phyloP scores from a whole-genome alignment of 2,797 vertebrate genomes.

The Sebastiscus albofasciatus region DNA sequence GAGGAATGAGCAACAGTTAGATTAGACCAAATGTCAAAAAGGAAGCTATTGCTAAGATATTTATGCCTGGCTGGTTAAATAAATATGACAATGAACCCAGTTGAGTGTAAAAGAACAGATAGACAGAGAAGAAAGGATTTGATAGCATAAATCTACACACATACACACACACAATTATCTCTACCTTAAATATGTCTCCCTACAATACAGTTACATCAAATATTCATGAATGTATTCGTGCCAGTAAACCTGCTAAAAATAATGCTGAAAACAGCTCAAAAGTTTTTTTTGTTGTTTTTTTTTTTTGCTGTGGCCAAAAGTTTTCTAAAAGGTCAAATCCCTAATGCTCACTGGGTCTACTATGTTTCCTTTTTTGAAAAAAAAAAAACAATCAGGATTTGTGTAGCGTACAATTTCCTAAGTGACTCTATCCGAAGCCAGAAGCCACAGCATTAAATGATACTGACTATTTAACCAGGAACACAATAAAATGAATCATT shows the following conservation, averaged over 20 bases:
- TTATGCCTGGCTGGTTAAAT: background rate
- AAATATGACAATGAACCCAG: background rate
- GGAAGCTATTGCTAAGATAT: background rate
- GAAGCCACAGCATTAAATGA: background rate
- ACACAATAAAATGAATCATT: background rate
- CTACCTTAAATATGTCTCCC: background rate
- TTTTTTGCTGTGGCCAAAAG: background rate
- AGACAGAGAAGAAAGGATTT: background rate
- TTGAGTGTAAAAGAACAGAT: background rate
- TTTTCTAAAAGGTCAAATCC: background rate
- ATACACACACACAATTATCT: background rate
- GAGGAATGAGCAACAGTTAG: background rate
- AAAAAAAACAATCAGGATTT: background rate
- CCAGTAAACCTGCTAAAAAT: background rate
- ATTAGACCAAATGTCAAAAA: slow-evolving; percentile 15
- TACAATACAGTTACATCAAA: background rate
- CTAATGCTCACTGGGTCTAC: background rate
- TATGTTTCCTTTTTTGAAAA: background rate
- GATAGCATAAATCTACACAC: background rate
- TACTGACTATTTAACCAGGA: background rate
- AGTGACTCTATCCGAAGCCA: background rate
- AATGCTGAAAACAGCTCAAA: background rate
- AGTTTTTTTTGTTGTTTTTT: too few relatives aligned
- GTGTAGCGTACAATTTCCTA: background rate
- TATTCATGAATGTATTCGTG: background rate